Base-by-base conservation (phyloP, 2,113 vertebrate genomes). In the Coracopsis vasa region DNA sequence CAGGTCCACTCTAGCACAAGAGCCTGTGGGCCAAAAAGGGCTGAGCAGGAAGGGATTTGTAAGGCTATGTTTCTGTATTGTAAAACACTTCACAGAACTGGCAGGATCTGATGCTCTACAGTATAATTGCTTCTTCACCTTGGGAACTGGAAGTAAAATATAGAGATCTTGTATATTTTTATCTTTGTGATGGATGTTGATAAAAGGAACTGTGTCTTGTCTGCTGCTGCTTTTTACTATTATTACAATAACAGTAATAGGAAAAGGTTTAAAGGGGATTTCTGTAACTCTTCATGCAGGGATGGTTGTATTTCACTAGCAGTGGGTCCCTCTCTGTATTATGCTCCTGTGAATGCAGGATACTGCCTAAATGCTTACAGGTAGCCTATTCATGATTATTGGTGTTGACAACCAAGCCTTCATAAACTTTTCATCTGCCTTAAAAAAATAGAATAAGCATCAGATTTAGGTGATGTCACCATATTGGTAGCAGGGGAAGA, bases 1-100 rank as follows among this genome's bases (percentile, higher is more conserved):
- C 1, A 18, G 24, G n/a, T 14, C 64, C 2, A 6, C 41, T 86
- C 39, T 31, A 42, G 7, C 33, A 44, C 0, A 1, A 50, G 11
- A 65, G 6, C 4, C 35, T 42, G 2, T 8, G 7, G 50, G 20
- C 33, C n/a, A 44, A 28, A 51, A 64, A 54, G 14, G 37, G 9
- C 51, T 82, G 78, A 79, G 37, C 35, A 14, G 24, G 29, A 77
- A 64, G 13, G 66, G 56, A 21, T 70, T 61, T 86, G 48, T 35
- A 65, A 65, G 62, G 41, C 44, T 86, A 41, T 1, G 1, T 58
- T 69, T 80, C 47, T 42, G 9, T 71, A 10, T 7, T 54, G 42
- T 74, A 37, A 85, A 72, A 74, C 31, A 1, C 21, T 78, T 80
- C 24, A 8, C 27, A 61, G 70, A 85, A 37, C 25, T 65, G 48